phyloP scores from a whole-genome alignment of 2,797 vertebrate genomes.

The Meda fulgida region DNA sequence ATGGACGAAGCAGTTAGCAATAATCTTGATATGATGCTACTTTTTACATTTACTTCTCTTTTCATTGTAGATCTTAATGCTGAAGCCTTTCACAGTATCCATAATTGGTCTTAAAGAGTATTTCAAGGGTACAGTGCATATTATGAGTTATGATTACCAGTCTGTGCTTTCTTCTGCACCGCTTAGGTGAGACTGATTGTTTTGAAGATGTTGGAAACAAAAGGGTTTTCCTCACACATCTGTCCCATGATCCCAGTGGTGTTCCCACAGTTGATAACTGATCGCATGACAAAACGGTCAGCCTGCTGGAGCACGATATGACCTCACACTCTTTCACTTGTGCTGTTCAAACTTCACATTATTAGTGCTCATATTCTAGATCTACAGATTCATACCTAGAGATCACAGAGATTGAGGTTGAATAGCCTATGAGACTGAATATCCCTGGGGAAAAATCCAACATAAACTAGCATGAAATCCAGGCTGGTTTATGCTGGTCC shows the following conservation, averaged over 20 bases:
- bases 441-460: not conserved
- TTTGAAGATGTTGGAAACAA: conserved; percentile 22
- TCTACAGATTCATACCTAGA: not conserved
- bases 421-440: not conserved
- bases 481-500: not conserved
- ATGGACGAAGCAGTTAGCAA: not conserved
- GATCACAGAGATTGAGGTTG: not conserved
- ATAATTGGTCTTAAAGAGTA: not conserved
- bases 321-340: not conserved
- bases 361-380: not conserved
- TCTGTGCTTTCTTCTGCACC: not conserved
- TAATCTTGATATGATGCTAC: not conserved
- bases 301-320: conserved; percentile 10
- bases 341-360: not conserved
- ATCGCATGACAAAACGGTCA: conserved; percentile 46
- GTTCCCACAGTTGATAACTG: conserved; percentile 50
- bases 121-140: not conserved
- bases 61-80: not conserved
- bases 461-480: not conserved
- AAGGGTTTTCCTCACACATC: conserved; percentile 36
- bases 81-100: not conserved
- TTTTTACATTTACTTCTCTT: not conserved
- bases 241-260: conserved; percentile 34
- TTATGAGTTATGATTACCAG: not conserved
- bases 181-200: conserved; percentile 38